phyloP scores from a whole-genome alignment of 2,888 invertebrate genomes.

The Torymus texanus region DNA sequence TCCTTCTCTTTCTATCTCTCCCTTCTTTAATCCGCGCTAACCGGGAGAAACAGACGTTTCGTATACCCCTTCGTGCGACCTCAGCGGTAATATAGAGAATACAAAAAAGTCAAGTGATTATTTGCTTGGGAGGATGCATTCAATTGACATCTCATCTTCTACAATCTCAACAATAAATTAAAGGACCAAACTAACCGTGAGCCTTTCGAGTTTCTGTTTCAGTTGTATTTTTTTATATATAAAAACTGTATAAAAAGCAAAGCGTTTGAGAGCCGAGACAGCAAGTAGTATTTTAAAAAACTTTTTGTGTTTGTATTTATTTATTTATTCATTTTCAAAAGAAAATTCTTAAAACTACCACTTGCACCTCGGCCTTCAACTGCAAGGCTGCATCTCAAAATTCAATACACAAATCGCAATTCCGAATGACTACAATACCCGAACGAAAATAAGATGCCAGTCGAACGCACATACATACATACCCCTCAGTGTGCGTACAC shows the following conservation, averaged over 20 bases:
- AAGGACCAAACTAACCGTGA: neutral
- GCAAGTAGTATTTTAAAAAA: too few species aligned
- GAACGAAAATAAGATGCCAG: slow-evolving; percentile 10
- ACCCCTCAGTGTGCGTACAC: neutral
- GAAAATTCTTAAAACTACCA: too few species aligned
- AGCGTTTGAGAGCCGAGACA: too few species aligned
- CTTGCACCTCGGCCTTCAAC: too few species aligned
- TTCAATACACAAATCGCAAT: too few species aligned
- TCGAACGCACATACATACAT: neutral
- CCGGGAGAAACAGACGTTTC: slow-evolving; percentile 4
- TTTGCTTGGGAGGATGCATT: slow-evolving; percentile 2
- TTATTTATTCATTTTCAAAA: too few species aligned
- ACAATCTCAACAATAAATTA: neutral
- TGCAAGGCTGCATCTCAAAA: too few species aligned
- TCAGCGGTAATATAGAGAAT: slow-evolving; percentile 34
- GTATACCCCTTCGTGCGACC: slow-evolving; percentile 25
- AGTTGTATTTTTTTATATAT: too few species aligned
- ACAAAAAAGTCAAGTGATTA: slow-evolving; percentile 17
- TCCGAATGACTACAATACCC: too few species aligned
- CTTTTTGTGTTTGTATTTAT: too few species aligned
- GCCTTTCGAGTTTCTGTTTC: too few species aligned
- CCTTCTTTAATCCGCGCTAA: neutral
- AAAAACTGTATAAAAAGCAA: too few species aligned
- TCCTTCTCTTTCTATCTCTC: neutral
- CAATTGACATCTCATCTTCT: neutral